Conservation (phyloP, 2,888 invertebrate genomes). For the Frankliniella fusca region DNA sequence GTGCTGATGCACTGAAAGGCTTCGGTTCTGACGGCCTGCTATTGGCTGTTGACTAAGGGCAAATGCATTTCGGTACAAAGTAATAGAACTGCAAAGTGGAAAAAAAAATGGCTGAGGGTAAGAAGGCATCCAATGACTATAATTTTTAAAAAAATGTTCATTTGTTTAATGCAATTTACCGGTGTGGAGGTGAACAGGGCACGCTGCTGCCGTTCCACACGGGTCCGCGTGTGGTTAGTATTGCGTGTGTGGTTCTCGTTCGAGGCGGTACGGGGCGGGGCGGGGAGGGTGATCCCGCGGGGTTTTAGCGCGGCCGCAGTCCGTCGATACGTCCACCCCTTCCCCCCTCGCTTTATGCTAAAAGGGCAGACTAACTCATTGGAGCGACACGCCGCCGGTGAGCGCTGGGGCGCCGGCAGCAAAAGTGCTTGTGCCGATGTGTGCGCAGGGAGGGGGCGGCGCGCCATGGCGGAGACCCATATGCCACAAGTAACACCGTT, state of each 20-base stretch:
- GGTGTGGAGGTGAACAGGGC: background rate
- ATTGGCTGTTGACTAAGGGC: no score
- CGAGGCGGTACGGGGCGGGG: background rate
- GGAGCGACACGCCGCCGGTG: background rate
- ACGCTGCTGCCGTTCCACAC: background rate
- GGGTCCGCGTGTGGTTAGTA: background rate
- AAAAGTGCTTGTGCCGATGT: no score
- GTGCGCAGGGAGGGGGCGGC: no score
- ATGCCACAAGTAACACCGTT: slow-evolving; percentile 22
- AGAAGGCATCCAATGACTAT: no score
- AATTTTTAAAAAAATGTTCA: no score
- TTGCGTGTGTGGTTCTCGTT: background rate
- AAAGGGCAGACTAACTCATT: slow-evolving; percentile 14
- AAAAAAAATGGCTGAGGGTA: no score
- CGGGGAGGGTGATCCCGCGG: background rate
- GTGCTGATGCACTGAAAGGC: no score
- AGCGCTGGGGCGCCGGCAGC: background rate
- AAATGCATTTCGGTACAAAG: no score
- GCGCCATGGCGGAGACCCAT: background rate
- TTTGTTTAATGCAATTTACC: no score
- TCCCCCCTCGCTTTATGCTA: background rate
- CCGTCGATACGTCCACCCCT: background rate
- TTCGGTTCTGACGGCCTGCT: no score
- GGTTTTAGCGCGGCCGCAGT: no score
- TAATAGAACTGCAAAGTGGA: no score